Conservation (phyloP, 2,888 invertebrate species). For the Romanomermis culicivorax region DNA sequence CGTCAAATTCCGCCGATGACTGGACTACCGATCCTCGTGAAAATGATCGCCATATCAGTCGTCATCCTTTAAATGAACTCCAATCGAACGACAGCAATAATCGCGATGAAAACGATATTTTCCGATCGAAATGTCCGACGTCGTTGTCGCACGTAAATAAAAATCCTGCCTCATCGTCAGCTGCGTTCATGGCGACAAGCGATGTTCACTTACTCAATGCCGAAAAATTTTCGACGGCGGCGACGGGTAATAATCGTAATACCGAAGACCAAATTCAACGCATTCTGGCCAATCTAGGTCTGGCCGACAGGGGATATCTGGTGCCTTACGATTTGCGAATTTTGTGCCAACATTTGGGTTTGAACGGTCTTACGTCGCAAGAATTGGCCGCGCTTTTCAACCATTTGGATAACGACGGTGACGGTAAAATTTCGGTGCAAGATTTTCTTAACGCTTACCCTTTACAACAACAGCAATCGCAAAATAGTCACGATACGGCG, state of each 20-base stretch:
- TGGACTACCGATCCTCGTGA: too few species aligned
- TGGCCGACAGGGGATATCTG: constrained; percentile 1
- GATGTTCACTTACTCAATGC: not conserved
- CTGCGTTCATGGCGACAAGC: not conserved
- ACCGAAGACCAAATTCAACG: not conserved
- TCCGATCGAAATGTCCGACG: not conserved
- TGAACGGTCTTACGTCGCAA: not conserved
- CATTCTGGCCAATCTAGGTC: not conserved
- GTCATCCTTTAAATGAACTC: not conserved
- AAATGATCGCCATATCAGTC: too few species aligned
- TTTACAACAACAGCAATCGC: not conserved
- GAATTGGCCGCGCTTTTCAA: constrained; percentile 1
- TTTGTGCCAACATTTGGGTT: constrained; percentile 5
- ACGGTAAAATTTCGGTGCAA: constrained; percentile 3
- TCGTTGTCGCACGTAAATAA: not conserved
- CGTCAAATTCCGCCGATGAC: too few species aligned
- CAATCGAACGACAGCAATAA: not conserved
- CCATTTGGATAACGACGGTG: constrained; percentile 1
- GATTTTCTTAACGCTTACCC: not conserved
- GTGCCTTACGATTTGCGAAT: constrained; percentile 2
- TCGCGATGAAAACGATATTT: too few species aligned
- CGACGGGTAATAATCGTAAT: not conserved
- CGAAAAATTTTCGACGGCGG: not conserved
- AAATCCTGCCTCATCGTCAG: not conserved
- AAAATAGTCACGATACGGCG: not conserved